These are phyloP conservation scores for Streblospio benedicti DNA, from an alignment of 1,140 invertebrate species.

Conservation along the genomic window DNA sequence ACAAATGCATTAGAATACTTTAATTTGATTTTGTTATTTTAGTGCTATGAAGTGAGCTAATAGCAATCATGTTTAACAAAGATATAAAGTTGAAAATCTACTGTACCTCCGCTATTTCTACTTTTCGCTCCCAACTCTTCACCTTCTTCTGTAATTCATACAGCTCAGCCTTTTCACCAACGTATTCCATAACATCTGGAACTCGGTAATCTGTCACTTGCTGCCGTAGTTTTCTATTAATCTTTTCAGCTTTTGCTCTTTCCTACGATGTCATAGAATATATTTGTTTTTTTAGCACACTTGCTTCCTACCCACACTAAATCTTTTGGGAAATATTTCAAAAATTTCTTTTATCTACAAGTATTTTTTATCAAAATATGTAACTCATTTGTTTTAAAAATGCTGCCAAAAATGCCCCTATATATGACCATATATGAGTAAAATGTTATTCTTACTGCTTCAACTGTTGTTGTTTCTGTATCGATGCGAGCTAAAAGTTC, in stretches of 20 bases:
- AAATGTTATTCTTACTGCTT: slow-evolving; percentile 36
- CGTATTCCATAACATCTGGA: slow-evolving; percentile 47
- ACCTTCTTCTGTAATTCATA: slow-evolving; percentile 46
- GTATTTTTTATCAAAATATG: too few relatives aligned
- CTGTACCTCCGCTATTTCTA: slow-evolving; percentile 45
- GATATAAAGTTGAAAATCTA: not conserved
- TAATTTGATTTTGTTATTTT: not conserved
- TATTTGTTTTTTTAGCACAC: too few relatives aligned
- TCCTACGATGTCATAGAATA: slow-evolving; percentile 27
- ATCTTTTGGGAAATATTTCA: too few relatives aligned
- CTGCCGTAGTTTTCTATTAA: slow-evolving; percentile 39
- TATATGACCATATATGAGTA: too few relatives aligned
- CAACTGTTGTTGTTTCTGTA: slow-evolving; percentile 36
- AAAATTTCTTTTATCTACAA: too few relatives aligned
- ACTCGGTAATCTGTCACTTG: slow-evolving; percentile 43
- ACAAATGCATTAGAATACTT: not conserved
- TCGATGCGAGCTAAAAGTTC: slow-evolving; percentile 39
- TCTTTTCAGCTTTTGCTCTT: slow-evolving; percentile 39
- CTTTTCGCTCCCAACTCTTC: slow-evolving; percentile 47
- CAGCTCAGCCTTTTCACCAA: slow-evolving; percentile 40
- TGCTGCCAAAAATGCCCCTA: not conserved
- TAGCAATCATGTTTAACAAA: not conserved
- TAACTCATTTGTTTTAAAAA: not conserved
- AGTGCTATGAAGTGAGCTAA: not conserved
- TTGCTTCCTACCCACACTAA: too few relatives aligned